phyloP scores from a whole-genome alignment of 2,797 vertebrate genomes.

The Thamnophis elegans region DNA sequence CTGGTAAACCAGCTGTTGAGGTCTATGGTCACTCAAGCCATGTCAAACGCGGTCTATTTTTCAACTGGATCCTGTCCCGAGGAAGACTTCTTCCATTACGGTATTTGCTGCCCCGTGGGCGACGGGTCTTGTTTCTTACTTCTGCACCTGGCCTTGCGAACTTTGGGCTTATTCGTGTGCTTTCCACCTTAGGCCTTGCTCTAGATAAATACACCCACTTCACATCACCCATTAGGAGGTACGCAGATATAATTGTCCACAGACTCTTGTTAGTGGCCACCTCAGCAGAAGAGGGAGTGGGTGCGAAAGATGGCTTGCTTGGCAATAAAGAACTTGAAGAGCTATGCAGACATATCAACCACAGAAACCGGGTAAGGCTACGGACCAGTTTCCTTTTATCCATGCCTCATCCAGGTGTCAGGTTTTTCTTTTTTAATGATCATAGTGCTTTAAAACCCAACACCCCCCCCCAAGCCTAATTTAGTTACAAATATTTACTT shows the following conservation, averaged over 20 bases:
- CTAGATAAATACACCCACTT: slow-evolving; percentile 96
- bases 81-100: slow-evolving; percentile 89
- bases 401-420: too few relatives aligned
- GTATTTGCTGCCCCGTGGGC: slow-evolving; percentile 58
- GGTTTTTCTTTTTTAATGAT: too few relatives aligned
- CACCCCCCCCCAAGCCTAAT: too few relatives aligned
- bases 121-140: neutral
- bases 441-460: too few relatives aligned
- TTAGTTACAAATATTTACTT: too few relatives aligned
- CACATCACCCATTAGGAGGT: slow-evolving; percentile 96
- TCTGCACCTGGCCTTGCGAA: accelerated
- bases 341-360: slow-evolving; percentile 86
- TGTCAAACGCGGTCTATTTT: slow-evolving; percentile 94
- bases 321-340: slow-evolving; percentile 86
- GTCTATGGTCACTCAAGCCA: slow-evolving; percentile 92
- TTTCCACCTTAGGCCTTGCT: slow-evolving; percentile 79
- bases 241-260: slow-evolving; percentile 90
- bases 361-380: slow-evolving; percentile 82
- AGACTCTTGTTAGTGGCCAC: slow-evolving; percentile 83
- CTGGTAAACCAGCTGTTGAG: slow-evolving; percentile 87
- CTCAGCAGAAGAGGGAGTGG: slow-evolving; percentile 60
- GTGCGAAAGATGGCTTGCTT: slow-evolving; percentile 49
- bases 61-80: slow-evolving; percentile 81
- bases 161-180: neutral
- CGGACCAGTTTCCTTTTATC: accelerated